Evolutionary conservation across 1,140 invertebrate species (phyloP), one percentile per base, ranked within the genome.

Genomic region (Patella vulgata): DNA sequence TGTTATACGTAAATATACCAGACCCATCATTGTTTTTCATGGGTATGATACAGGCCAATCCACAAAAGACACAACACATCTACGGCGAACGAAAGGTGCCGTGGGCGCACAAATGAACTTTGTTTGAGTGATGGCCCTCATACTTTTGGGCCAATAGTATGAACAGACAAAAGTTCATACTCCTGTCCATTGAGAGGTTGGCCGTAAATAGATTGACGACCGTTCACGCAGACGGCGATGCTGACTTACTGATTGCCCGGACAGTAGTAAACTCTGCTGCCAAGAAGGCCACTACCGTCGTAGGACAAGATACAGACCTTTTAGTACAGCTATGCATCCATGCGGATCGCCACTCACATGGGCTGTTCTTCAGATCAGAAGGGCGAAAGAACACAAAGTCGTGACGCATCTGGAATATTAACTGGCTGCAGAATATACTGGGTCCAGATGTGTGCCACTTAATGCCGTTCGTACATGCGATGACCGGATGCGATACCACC

Each of bases 281-380:
- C 4, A 17, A 25, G 21, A 17, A 36, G 17, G 17, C 1, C 5
- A 59, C 60, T 23, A 40, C 63, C 19, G 54, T 68, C 23, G 44
- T 70, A 21, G 67, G 60, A 36, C 56, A 67, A 52, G 64, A n/a
- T n/a, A 70, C 50, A 70, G 63, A 66, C 47, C 23, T 70, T 12
- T 50, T 73, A 8, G 60, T 70, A n/a, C 60, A 63, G 27, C 39
- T 73, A 12, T 62, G 47, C 25, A 54, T 46, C 23, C 58, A 60
- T 48, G 33, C 40, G 21, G 36, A 19, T 6, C 1, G 14, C 14
- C 11, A 30, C 9, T n/a, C n/a, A n/a, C n/a, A n/a, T n/a, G n/a
- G n/a, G n/a, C n/a, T n/a, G n/a, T n/a, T n/a, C n/a, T n/a, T n/a
- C n/a, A n/a, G n/a, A n/a, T n/a, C n/a, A n/a, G n/a, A n/a, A n/a